phyloP scores from a whole-genome alignment of 2,797 vertebrate genomes.

The Pteropus rufus region DNA sequence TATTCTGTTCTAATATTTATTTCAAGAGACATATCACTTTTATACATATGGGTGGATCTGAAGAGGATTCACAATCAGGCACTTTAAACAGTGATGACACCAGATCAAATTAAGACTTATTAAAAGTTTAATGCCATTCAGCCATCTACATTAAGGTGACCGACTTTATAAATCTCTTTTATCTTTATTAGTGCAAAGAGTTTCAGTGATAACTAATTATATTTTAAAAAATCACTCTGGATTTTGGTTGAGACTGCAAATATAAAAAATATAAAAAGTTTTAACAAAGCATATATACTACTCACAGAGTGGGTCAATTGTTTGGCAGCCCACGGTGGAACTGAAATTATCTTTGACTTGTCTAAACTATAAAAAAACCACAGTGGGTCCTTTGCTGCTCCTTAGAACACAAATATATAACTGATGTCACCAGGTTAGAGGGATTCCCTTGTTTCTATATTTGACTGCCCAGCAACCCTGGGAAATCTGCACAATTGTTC shows the following conservation, averaged over 20 bases:
- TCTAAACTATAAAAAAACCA: not conserved
- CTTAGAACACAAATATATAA: not conserved
- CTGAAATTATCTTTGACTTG: not conserved
- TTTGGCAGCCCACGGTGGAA: not conserved
- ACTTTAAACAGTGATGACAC: slow-evolving; percentile 8
- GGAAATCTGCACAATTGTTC: not conserved
- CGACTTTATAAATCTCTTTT: slow-evolving; percentile 31
- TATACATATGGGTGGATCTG: not conserved
- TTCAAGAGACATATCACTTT: not conserved
- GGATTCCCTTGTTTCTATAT: not conserved
- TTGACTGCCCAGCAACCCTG: not conserved
- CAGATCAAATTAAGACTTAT: not conserved
- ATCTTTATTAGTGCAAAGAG: slow-evolving; percentile 1
- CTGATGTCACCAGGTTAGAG: not conserved
- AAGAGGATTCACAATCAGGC: slow-evolving; percentile 8
- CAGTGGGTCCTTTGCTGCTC: not conserved
- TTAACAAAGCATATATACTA: not conserved
- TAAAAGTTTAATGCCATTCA: slow-evolving; percentile 4
- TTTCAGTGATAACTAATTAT: slow-evolving; percentile 15
- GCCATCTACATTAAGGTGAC: slow-evolving; percentile 9
- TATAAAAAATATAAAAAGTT: slow-evolving; percentile 1
- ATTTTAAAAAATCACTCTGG: slow-evolving; percentile 15
- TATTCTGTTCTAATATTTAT: slow-evolving; percentile 49
- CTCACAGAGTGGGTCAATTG: not conserved
- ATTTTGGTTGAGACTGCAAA: slow-evolving; percentile 40